These are phyloP conservation scores for Lophius americanus DNA, from an alignment of 2,797 vertebrate species.

Conservation along the genomic window DNA sequence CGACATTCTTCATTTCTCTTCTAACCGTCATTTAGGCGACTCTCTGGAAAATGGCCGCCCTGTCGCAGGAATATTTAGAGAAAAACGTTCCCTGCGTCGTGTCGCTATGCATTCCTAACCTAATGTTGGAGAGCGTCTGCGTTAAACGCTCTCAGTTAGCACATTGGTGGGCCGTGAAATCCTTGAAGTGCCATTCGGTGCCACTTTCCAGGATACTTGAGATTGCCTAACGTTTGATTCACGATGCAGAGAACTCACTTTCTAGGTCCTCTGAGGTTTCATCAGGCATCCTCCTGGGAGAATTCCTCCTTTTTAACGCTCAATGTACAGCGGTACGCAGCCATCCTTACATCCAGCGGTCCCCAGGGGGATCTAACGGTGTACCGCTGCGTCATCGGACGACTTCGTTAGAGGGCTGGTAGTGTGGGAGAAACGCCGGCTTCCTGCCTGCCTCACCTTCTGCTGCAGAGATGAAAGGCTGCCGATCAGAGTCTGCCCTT, in stretches of 20 bases:
- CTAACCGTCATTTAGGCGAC: neutral
- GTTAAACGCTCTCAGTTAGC: constrained; percentile 62
- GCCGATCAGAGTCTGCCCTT: constrained; percentile 32
- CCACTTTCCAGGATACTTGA: constrained; percentile 51
- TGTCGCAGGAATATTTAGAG: constrained; percentile 22
- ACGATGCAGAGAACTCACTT: constrained; percentile 32
- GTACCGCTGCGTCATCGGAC: constrained; percentile 42
- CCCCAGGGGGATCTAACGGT: constrained; percentile 45
- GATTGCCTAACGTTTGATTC: constrained; percentile 34
- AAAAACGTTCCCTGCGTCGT: constrained; percentile 54
- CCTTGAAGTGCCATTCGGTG: constrained; percentile 59
- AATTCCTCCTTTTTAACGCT: constrained; percentile 35
- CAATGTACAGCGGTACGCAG: constrained; percentile 30
- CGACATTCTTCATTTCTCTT: constrained; percentile 28
- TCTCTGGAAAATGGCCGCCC: neutral
- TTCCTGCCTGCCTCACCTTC: constrained; percentile 33
- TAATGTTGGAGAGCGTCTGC: constrained; percentile 61
- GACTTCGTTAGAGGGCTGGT: constrained; percentile 48
- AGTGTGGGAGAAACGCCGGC: constrained; percentile 34
- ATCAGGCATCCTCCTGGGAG: constrained; percentile 42
- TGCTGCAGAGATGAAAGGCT: constrained; percentile 34
- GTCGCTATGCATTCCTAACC: constrained; percentile 31
- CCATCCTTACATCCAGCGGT: constrained; percentile 35
- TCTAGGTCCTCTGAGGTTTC: constrained; percentile 36
- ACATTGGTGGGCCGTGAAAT: constrained; percentile 56